Evolutionary conservation across 2,113 vertebrate genomes (phyloP).

Genomic region (Neogobius melanostomus): DNA sequence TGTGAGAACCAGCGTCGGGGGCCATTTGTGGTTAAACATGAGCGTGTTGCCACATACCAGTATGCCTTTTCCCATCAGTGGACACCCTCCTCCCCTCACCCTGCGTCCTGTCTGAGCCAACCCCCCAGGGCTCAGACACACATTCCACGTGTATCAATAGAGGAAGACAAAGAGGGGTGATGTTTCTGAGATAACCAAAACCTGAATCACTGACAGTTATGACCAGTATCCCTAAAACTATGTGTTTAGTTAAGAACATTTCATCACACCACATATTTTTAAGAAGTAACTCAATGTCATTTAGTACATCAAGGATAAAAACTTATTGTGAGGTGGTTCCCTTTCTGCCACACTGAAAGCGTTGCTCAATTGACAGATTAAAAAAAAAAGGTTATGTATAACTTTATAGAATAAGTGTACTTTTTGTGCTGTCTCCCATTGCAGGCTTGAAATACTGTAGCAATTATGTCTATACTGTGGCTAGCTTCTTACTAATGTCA

Average conservation of each 20-base stretch:
- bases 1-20: conserved; percentile 78
- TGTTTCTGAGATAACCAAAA: conserved; percentile 43
- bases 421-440: neutral
- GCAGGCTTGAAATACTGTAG: neutral
- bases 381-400: no score
- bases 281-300: neutral
- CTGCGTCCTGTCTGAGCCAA: conserved; percentile 36
- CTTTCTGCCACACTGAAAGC: no score
- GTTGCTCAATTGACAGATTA: no score
- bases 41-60: conserved; percentile 74
- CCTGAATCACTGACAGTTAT: conserved; percentile 31
- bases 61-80: conserved; percentile 74
- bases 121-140: conserved; percentile 58
- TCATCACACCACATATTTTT: neutral
- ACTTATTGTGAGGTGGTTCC: neutral
- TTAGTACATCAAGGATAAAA: neutral
- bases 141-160: conserved; percentile 70
- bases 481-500: conserved; percentile 48
- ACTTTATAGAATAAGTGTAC: no score
- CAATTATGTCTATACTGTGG: neutral
- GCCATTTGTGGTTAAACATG: conserved; percentile 71
- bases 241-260: neutral
- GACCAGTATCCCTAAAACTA: conserved; percentile 22
- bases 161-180: conserved; percentile 24
- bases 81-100: conserved; percentile 7